A percentile compares a stretch with the other conserved stretches of the same genome.
Conservation (phyloP, 2,113 vertebrate species). For the Lates calcarifer region DNA sequence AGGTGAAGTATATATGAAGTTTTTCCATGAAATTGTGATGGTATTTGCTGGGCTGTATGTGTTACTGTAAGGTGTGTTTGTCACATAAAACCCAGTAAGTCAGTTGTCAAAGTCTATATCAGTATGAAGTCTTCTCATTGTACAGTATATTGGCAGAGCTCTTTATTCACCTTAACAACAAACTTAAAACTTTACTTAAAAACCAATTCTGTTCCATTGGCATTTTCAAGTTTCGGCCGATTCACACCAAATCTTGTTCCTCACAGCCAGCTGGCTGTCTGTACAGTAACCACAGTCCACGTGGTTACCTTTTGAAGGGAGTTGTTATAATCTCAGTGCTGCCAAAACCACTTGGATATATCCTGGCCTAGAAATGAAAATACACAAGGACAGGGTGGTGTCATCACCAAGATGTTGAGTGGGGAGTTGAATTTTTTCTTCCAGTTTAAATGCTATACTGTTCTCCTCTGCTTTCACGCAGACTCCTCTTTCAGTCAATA, state of each 20-base stretch:
- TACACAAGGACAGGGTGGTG: background rate
- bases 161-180: no score
- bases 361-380: background rate
- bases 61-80: no score
- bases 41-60: no score
- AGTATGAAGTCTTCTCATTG: no score
- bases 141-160: no score
- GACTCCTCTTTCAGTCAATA: background rate
- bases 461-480: background rate
- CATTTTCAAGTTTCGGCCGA: background rate
- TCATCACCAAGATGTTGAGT: background rate
- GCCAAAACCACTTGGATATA: background rate
- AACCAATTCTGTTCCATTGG: background rate
- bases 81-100: no score
- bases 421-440: background rate
- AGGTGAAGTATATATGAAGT: no score
- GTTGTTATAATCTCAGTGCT: background rate
- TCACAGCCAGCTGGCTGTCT: background rate
- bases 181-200: no score
- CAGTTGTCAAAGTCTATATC: no score
- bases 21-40: no score
- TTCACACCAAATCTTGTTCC: background rate
- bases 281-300: background rate
- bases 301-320: background rate
- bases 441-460: background rate